Evolutionary conservation across 2,797 vertebrate species (phyloP).

Genomic region (Apogon talboti): DNA sequence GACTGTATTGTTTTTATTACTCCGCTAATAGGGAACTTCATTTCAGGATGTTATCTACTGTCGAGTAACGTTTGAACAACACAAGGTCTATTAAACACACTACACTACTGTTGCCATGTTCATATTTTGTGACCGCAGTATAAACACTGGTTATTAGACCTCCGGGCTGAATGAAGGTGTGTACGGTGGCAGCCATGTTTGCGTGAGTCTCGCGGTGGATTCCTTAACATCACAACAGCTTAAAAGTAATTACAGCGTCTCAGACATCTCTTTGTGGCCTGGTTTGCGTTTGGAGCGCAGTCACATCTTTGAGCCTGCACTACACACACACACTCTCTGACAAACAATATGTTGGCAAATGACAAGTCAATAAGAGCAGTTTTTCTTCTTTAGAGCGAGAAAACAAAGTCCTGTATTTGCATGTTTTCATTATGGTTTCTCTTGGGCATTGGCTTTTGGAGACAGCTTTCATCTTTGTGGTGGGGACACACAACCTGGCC

Average conservation of each 20-base stretch:
- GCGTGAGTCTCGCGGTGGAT: constrained; percentile 48
- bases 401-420: constrained; percentile 31
- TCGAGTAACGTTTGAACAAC: constrained; percentile 39
- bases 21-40: constrained; percentile 43
- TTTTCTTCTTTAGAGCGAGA: constrained; percentile 43
- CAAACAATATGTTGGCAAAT: constrained; percentile 42
- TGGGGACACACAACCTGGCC: constrained; percentile 29
- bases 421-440: constrained; percentile 54
- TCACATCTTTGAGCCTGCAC: constrained; percentile 35
- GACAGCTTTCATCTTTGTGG: constrained; percentile 40
- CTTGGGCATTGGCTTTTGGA: constrained; percentile 43
- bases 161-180: constrained; percentile 49
- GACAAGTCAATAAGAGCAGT: constrained; percentile 54
- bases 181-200: constrained; percentile 39
- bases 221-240: constrained; percentile 42
- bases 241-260: constrained; percentile 49
- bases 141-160: constrained; percentile 55
- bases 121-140: constrained; percentile 46
- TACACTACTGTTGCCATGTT: constrained; percentile 28
- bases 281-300: constrained; percentile 27
- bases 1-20: constrained; percentile 35
- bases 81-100: constrained; percentile 18
- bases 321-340: constrained; percentile 35
- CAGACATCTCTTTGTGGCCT: constrained; percentile 36
- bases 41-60: constrained; percentile 44